These are phyloP conservation scores for Vanessa cardui DNA, from an alignment of 2,888 invertebrate genomes.

Conservation along the genomic window DNA sequence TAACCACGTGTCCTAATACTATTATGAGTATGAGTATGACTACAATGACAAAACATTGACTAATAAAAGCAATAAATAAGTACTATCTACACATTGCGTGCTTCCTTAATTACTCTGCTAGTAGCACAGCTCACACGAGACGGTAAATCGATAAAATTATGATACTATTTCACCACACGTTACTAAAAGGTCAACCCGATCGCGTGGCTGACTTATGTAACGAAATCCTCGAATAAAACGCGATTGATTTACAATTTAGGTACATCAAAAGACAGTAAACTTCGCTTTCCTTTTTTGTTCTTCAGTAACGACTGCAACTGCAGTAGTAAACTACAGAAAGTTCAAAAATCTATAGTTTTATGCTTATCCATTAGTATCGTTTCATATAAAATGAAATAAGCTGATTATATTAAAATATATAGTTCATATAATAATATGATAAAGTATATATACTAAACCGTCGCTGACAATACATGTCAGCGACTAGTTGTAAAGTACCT, in stretches of 20 bases:
- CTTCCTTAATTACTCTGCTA: conserved; percentile 14
- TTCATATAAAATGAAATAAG: too few relatives aligned
- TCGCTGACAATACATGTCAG: too few relatives aligned
- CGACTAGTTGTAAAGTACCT: too few relatives aligned
- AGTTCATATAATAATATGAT: too few relatives aligned
- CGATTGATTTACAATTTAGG: conserved; percentile 21
- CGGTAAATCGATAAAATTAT: conserved; percentile 40
- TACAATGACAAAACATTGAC: background rate
- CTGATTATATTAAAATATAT: too few relatives aligned
- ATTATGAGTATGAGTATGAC: too few relatives aligned
- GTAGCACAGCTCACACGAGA: conserved; percentile 22
- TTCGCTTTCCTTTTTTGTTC: conserved; percentile 17
- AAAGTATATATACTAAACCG: too few relatives aligned
- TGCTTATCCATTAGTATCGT: background rate
- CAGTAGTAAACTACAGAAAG: conserved; percentile 14
- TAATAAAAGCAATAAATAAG: conserved; percentile 1
- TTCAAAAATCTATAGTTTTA: background rate
- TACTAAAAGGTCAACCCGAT: conserved; percentile 46
- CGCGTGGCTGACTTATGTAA: conserved; percentile 48
- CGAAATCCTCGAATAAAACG: conserved; percentile 26
- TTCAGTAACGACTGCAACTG: conserved; percentile 16
- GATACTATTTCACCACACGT: conserved; percentile 38
- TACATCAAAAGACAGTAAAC: conserved; percentile 24
- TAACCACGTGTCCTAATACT: too few relatives aligned
- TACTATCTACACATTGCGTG: conserved; percentile 19